These are phyloP conservation scores for Porites australiensis DNA, from an alignment of 64 coral and sea anemone genomes.

Conservation along the genomic window DNA sequence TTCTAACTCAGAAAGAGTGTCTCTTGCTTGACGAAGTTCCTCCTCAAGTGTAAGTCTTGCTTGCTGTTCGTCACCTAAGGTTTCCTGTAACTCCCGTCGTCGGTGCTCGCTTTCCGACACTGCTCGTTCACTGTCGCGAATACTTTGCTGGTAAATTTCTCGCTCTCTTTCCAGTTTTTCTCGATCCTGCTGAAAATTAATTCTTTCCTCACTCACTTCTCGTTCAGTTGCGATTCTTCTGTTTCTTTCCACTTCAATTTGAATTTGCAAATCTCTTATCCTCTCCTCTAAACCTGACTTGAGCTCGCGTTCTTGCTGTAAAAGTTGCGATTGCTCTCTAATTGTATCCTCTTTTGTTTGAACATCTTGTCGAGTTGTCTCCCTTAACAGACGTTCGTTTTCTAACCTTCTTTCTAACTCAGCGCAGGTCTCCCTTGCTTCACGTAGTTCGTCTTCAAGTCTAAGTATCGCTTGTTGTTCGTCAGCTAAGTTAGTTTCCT, in stretches of 20 bases:
- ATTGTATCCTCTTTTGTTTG: slow-evolving; percentile 50
- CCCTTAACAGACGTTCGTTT: slow-evolving; percentile 69
- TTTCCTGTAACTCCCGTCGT: slow-evolving; percentile 9
- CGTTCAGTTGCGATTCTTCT: slow-evolving; percentile 11
- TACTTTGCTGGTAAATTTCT: slow-evolving; percentile 52
- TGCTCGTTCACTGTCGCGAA: slow-evolving; percentile 51
- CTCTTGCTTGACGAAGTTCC: slow-evolving; percentile 45
- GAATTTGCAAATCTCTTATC: slow-evolving; percentile 45
- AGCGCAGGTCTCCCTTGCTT: slow-evolving; percentile 52
- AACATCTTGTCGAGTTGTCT: slow-evolving; percentile 59
- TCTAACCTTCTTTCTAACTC: slow-evolving; percentile 74
- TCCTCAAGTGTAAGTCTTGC: slow-evolving; percentile 45
- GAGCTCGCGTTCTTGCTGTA: slow-evolving; percentile 55
- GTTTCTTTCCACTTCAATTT: slow-evolving; percentile 43
- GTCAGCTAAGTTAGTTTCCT: slow-evolving; percentile 33
- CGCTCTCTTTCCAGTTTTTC: slow-evolving; percentile 33
- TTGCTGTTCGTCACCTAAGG: background rate
- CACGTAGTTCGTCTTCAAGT: slow-evolving; percentile 51
- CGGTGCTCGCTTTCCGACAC: slow-evolving; percentile 12
- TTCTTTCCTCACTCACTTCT: slow-evolving; percentile 48
- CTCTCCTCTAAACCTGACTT: slow-evolving; percentile 63
- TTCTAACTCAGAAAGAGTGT: slow-evolving; percentile 54
- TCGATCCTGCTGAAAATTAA: slow-evolving; percentile 24
- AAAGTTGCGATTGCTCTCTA: slow-evolving; percentile 44
- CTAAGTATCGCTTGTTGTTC: slow-evolving; percentile 34